Base-by-base conservation (phyloP, 1,140 invertebrate species). In the Araneus ventricosus region DNA sequence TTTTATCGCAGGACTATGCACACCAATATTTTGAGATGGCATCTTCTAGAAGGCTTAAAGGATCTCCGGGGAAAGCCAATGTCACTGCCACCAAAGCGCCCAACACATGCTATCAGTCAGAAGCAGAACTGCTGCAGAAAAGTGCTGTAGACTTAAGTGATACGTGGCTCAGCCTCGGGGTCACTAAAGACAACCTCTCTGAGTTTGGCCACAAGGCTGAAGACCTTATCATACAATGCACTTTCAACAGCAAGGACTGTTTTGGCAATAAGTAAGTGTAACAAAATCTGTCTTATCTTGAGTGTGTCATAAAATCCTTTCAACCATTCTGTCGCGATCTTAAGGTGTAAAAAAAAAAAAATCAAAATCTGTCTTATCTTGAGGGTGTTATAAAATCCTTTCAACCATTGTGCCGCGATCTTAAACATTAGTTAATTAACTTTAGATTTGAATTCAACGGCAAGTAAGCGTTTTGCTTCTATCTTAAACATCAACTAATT, bases 151-250 rank as follows among this genome's bases (percentile, higher is more conserved):
- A 94, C 52, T 67, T 94, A 8, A 94, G 94, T 37, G 94, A 94
- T 84, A 94, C 93, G 14, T 94, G 94, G 94, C 87, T 94, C n/a
- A 94, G 82, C 52, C 70, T 95, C 30, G 90, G 84, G 0, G 90
- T 94, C 2, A 95, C 94, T 3, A 94, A 94, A 22, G 91, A 94
- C 75, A 93, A 94, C 30, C 75, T 95, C 2, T 93, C 63, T 0
- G 85, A 94, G 24, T 94, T 92, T 57, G 94, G 94, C 10, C 93
- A 94, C 34, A 90, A 91, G 37, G 91, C 93, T 1, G 88, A 93
- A 67, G 94, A 95, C 75, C 91, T 95, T 20, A 93, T 94, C 24
- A 86, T 94, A 10, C 93, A 94, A 30, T 94, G 94, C 61, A 94
- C 94, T 22, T 94, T 91, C 34, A 94, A 94, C 45, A 84, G 92